Conservation (phyloP, 1,140 invertebrate species). For the Drosophila pachea region DNA sequence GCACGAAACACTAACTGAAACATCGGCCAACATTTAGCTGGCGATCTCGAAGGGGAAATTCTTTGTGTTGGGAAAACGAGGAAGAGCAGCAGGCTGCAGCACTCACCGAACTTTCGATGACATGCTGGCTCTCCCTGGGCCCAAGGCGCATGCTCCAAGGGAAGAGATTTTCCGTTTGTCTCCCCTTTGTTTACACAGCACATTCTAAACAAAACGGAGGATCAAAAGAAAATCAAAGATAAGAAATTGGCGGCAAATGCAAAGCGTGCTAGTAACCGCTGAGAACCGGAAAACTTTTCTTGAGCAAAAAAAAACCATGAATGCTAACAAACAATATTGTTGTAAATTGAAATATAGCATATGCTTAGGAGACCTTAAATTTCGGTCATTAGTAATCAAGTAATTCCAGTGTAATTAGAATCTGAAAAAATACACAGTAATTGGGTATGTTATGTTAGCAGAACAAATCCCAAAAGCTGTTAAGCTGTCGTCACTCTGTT, state of each 20-base stretch:
- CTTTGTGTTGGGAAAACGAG: background rate
- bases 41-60: slow-evolving; percentile 27
- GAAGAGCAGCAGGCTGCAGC: slow-evolving; percentile 17
- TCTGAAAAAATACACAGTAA: no score
- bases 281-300: no score
- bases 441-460: no score
- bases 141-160: slow-evolving; percentile 39
- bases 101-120: slow-evolving; percentile 32
- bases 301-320: no score
- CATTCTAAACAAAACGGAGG: slow-evolving; percentile 55
- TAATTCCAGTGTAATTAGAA: no score
- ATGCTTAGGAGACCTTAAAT: no score
- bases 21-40: slow-evolving; percentile 43
- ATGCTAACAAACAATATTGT: no score
- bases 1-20: slow-evolving; percentile 79
- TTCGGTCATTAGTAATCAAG: no score
- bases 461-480: no score
- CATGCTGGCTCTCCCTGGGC: slow-evolving; percentile 10
- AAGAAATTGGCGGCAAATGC: slow-evolving; percentile 6
- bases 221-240: slow-evolving; percentile 8
- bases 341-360: no score
- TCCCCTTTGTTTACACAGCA: slow-evolving; percentile 56
- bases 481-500: background rate
- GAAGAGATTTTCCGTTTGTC: slow-evolving; percentile 17
- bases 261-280: background rate